A percentile compares a stretch with the other conserved stretches of the same genome.
phyloP scores from a whole-genome alignment of 2,113 vertebrate species.

The Petrocephalus zakoni region DNA sequence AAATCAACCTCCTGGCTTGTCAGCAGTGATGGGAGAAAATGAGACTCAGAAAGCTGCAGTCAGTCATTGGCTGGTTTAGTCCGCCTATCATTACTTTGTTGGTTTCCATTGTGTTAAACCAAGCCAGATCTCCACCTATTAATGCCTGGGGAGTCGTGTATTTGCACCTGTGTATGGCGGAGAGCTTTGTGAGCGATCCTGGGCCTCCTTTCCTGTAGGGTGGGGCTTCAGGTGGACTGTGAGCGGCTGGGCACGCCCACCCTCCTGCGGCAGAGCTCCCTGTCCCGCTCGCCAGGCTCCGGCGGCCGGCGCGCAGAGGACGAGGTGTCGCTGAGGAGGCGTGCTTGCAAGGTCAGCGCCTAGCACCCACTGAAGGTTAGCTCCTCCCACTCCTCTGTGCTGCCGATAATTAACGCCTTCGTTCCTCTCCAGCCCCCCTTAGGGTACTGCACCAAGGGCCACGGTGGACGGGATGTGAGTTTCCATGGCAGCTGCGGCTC shows the following conservation, averaged over 20 bases:
- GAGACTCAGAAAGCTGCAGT: background rate
- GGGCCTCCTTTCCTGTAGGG: slow-evolving; percentile 35
- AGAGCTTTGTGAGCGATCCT: background rate
- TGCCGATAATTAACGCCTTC: background rate
- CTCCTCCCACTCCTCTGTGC: slow-evolving; percentile 9
- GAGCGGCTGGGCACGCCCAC: slow-evolving; percentile 62
- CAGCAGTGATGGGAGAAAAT: background rate
- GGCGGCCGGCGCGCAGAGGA: slow-evolving; percentile 55
- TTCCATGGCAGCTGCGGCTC: slow-evolving; percentile 65
- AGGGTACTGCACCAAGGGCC: slow-evolving; percentile 67
- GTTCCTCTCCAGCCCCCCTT: slow-evolving; percentile 60
- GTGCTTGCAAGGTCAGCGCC: slow-evolving; percentile 63
- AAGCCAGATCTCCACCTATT: background rate
- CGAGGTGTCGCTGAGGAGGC: slow-evolving; percentile 61
- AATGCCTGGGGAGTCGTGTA: background rate
- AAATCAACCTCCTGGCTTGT: background rate
- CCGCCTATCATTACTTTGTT: background rate
- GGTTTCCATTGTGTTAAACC: background rate
- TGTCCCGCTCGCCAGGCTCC: slow-evolving; percentile 51
- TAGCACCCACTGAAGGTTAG: background rate
- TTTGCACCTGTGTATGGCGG: background rate
- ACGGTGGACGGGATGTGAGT: slow-evolving; percentile 60
- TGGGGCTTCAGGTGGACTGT: slow-evolving; percentile 58
- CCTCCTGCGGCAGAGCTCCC: slow-evolving; percentile 53
- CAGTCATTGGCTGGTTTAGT: background rate